Conservation (phyloP, 2,888 invertebrate genomes). For the Argynnis bischoffii region DNA sequence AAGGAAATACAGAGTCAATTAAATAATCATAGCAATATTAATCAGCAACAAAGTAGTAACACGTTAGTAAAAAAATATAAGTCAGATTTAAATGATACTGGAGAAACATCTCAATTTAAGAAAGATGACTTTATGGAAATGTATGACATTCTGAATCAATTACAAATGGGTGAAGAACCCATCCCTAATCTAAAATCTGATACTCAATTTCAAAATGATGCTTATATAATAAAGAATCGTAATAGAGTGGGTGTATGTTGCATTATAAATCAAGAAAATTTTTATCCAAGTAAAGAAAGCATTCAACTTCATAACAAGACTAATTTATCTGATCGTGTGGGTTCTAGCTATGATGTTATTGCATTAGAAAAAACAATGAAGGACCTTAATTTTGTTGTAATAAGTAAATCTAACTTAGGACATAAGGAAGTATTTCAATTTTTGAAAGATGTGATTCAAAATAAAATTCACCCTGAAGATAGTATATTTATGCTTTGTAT, state of each 20-base stretch:
- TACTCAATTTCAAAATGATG: constrained; percentile 47
- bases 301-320: constrained; percentile 47
- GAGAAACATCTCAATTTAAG: constrained; percentile 37
- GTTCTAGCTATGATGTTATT: constrained; percentile 61
- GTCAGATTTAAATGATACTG: constrained; percentile 37
- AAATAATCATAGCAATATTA: constrained; percentile 37
- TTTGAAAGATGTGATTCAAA: constrained; percentile 57
- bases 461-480: constrained; percentile 55
- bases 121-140: constrained; percentile 52
- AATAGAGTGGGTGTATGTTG: constrained; percentile 66
- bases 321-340: constrained; percentile 48
- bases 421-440: constrained; percentile 57
- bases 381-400: constrained; percentile 63
- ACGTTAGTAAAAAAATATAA: constrained; percentile 39
- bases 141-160: constrained; percentile 50
- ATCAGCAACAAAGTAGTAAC: constrained; percentile 23
- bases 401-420: constrained; percentile 56
- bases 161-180: constrained; percentile 50
- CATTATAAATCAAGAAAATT: constrained; percentile 72
- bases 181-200: constrained; percentile 57
- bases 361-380: constrained; percentile 61
- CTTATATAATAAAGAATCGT: constrained; percentile 63
- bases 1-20: constrained; percentile 52
- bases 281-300: constrained; percentile 64
- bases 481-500: constrained; percentile 74